Base-by-base conservation (phyloP, 2,797 vertebrate genomes). In the Peromyscus melanophrys region DNA sequence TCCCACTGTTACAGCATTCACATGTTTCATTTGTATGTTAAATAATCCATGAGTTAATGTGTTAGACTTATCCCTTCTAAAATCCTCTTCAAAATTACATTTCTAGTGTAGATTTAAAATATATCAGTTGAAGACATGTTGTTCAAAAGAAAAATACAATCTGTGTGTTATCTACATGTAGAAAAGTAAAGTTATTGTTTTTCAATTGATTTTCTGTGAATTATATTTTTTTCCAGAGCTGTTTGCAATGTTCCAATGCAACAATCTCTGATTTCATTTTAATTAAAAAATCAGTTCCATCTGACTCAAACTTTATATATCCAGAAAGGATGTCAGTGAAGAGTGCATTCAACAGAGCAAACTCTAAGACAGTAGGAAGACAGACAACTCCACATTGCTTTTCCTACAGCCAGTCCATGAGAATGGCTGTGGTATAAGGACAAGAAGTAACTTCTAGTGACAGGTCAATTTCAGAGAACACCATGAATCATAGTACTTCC, bases 131-230 rank as follows among this genome's bases (percentile, higher is more conserved):
- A 52, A 97, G 8, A 5, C 0, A n/a, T 59, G 4, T 29, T 85
- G 12, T 87, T 71, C 21, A 84, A 78, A 96, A 93, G 40, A 95
- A 92, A 85, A 57, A 13, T 6, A 89, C 4, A 61, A 78, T 57
- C 43, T 65, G 11, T 52, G 61, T 67, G 43, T 89, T 57, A 80
- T 8, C 25, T 93, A 94, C 80, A 40, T 96, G 61, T 63, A 73
- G 23, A 90, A 82, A 73, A 89, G 23, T 2, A 93, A 29, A 77
- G 2, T 57, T 65, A 13, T 40, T 49, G 52, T 81, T 16, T 71
- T 52, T 90, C 85, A 76, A 59, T 89, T 25, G 12, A 11, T 73
- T 90, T 84, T 37, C 11, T 75, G 31, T 67, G 80, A 95, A 27
- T 69, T 90, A 34, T 75, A 0, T 69, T 37, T 85, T 86, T 67